These are phyloP conservation scores for Excalfactoria chinensis DNA, from an alignment of 2,113 vertebrate genomes.

Conservation along the genomic window DNA sequence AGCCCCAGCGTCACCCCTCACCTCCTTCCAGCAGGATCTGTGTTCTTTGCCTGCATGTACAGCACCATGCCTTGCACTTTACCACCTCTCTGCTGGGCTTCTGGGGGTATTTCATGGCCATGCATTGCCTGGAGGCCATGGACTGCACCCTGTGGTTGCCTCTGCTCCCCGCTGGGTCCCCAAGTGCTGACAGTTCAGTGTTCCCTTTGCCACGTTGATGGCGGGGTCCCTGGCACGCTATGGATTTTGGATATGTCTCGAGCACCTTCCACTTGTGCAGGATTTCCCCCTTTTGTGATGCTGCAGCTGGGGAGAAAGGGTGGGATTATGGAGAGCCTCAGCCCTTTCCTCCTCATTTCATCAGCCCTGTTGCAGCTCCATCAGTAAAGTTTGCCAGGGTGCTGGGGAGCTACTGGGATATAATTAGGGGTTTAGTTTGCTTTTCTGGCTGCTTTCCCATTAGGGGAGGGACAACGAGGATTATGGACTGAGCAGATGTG, in stretches of 20 bases:
- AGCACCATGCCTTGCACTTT: neutral
- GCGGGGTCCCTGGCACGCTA: neutral
- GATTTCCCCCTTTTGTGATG: neutral
- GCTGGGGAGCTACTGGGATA: slow-evolving; percentile 21
- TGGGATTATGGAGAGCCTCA: neutral
- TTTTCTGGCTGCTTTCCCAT: slow-evolving; percentile 48
- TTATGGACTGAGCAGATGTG: slow-evolving; percentile 58
- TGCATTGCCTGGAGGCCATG: neutral
- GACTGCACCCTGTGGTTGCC: neutral
- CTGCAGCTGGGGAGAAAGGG: neutral
- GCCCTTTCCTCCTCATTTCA: neutral
- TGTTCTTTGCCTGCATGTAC: neutral
- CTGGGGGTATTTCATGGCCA: neutral
- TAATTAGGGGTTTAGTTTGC: slow-evolving; percentile 55
- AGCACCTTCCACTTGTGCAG: neutral
- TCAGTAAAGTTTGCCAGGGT: neutral
- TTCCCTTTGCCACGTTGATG: neutral
- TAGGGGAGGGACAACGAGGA: slow-evolving; percentile 3
- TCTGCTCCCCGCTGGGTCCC: neutral
- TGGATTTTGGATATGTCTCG: neutral
- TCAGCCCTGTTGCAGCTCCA: neutral
- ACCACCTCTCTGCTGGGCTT: neutral
- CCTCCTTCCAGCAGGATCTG: slow-evolving; percentile 26
- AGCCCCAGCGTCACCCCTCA: neutral
- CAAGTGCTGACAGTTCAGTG: accelerated